Evolutionary conservation across 2,888 invertebrate genomes (phyloP), one percentile per base, ranked within the genome.

Genomic region (Ennomos fuscantarius): DNA sequence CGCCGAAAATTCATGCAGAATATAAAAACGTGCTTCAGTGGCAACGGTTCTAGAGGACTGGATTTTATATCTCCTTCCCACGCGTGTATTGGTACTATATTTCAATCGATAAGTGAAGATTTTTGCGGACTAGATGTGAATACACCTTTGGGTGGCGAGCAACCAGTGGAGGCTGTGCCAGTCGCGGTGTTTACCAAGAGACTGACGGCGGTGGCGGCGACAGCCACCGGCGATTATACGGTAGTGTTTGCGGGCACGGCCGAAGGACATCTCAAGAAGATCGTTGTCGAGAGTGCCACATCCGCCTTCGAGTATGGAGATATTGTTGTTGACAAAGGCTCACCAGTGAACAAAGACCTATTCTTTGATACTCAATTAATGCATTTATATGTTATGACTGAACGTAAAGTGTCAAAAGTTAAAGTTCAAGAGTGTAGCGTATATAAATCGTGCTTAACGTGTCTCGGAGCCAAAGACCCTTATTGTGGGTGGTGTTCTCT

Each of bases 401-500:
- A 96, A 83, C 95, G 95, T 81, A 96, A 96, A 93, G 97, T 98
- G 83, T 97, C 97, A 49, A 98, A 98, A 93, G 97, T 98, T 65
- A 97, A 97, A 89, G 98, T 98, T 69, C 97, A 98, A 86, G 97
- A 98, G 89, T 98, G 98, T 89, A 95, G 96, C 75, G 96, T 97
- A 56, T 98, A 97, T 89, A 95, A 95, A 84, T 97, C 97, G 56
- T 98, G 98, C 86, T 95, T 96, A 87, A 96, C 97, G 76, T 99
- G 98, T 86, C 94, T 99, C 66, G 97, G 97, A 74, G 98, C 97
- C 65, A 96, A 97, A 84, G 98, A 99, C 93, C 99, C 99, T 0
- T 99, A 98, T 84, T 99, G 99, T 87, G 99, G 99, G 62, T 99
- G 99, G 99, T 99, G 98, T 93, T 97, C 98, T 36, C 90, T 98